Percentiles rank a stretch among this genome's conserved stretches.
phyloP scores from a whole-genome alignment of 2,113 vertebrate genomes.

The Penelope pileata region DNA sequence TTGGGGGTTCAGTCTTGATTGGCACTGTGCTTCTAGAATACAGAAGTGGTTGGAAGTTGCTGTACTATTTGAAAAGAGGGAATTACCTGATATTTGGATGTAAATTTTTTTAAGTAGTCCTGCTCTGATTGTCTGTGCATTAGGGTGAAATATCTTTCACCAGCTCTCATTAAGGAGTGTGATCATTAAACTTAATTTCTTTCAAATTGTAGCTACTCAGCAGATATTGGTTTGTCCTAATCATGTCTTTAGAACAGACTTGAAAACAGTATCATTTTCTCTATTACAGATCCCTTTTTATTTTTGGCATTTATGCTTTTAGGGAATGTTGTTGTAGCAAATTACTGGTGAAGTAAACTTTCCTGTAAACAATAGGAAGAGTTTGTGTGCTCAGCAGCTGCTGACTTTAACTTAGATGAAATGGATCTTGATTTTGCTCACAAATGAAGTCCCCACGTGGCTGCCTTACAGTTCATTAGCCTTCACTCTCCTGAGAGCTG shows the following conservation, averaged over 20 bases:
- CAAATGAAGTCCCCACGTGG: background rate
- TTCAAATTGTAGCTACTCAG: background rate
- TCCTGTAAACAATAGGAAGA: background rate
- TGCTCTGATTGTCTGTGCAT: background rate
- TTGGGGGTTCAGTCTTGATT: background rate
- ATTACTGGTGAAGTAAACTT: background rate
- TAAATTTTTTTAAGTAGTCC: background rate
- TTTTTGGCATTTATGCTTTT: background rate
- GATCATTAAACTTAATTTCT: background rate
- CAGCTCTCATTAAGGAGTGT: background rate
- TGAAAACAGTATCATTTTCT: background rate
- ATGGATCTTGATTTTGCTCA: background rate
- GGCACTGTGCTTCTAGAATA: background rate
- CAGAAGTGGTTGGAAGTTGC: background rate
- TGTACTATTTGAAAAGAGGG: background rate
- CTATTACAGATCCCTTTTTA: background rate
- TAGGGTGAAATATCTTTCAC: background rate
- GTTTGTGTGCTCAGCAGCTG: background rate
- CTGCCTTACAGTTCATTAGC: background rate
- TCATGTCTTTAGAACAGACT: background rate
- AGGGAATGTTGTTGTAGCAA: background rate
- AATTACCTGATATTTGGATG: background rate
- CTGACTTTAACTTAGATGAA: background rate
- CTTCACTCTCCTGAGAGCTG: background rate
- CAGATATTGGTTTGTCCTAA: background rate